phyloP scores from a whole-genome alignment of 2,888 invertebrate genomes.

The Drosophila differens region DNA sequence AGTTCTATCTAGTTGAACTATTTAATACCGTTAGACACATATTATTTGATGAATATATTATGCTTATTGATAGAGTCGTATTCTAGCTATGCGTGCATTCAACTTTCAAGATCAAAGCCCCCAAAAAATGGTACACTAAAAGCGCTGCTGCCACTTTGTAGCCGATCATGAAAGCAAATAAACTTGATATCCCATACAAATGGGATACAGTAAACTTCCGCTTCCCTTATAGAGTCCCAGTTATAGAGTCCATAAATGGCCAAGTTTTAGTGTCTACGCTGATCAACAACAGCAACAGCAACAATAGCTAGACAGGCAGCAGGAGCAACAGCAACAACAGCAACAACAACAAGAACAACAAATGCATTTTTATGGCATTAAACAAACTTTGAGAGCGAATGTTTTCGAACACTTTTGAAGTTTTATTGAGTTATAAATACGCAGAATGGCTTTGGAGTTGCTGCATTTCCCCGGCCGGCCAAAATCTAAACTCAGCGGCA shows the following conservation, averaged over 20 bases:
- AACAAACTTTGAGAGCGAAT: slow-evolving; percentile 77
- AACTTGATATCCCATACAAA: slow-evolving; percentile 19
- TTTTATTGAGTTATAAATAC: slow-evolving; percentile 81
- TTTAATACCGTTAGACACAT: neutral
- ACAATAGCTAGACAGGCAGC: slow-evolving; percentile 12
- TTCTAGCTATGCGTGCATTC: neutral
- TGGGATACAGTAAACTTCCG: slow-evolving; percentile 62
- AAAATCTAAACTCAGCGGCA: slow-evolving; percentile 43
- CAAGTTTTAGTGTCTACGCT: slow-evolving; percentile 63
- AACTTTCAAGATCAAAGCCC: slow-evolving; percentile 44
- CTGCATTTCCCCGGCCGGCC: slow-evolving; percentile 21
- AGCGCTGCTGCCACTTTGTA: slow-evolving; percentile 18
- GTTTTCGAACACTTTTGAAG: slow-evolving; percentile 80
- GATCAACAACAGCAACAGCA: slow-evolving; percentile 43
- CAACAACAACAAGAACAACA: slow-evolving; percentile 49
- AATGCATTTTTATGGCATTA: slow-evolving; percentile 74
- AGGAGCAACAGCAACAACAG: slow-evolving; percentile 44
- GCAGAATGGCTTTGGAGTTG: slow-evolving; percentile 70
- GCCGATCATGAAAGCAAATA: slow-evolving; percentile 28
- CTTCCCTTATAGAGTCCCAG: slow-evolving; percentile 35
- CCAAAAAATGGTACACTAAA: slow-evolving; percentile 1
- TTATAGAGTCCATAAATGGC: slow-evolving; percentile 63
- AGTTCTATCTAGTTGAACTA: slow-evolving; percentile 8
- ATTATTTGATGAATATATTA: neutral
- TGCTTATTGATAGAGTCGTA: neutral